Evolutionary conservation across 2,888 invertebrate species (phyloP).

Genomic region (Tribolium freemani): DNA sequence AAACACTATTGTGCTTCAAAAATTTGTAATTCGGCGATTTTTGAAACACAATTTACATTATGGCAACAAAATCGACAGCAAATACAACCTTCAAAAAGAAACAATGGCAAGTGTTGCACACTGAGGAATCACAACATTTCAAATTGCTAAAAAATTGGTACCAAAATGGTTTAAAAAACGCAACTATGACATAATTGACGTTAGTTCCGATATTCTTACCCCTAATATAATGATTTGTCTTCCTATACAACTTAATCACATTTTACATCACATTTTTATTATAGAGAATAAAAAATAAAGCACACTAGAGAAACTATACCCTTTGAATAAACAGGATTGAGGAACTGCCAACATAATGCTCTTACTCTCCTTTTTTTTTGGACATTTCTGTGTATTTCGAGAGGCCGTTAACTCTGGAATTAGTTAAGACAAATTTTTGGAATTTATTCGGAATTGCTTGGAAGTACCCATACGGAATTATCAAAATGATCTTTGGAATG

Average conservation of each 20-base stretch:
- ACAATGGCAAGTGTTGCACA: too few relatives aligned
- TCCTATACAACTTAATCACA: background rate
- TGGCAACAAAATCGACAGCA: too few relatives aligned
- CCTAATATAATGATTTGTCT: slow-evolving; percentile 1
- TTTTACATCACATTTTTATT: slow-evolving; percentile 1
- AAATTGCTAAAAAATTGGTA: too few relatives aligned
- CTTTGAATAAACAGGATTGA: background rate
- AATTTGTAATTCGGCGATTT: background rate
- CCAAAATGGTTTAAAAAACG: background rate
- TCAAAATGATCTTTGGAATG: too few relatives aligned
- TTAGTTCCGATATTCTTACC: background rate
- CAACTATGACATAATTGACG: background rate
- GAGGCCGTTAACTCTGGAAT: too few relatives aligned
- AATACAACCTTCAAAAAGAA: too few relatives aligned
- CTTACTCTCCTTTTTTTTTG: background rate
- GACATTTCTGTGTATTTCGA: too few relatives aligned
- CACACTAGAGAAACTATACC: background rate
- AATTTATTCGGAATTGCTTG: background rate
- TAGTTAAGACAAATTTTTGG: too few relatives aligned
- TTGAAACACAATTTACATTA: too few relatives aligned
- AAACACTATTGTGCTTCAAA: background rate
- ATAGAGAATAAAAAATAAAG: background rate
- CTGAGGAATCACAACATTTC: too few relatives aligned
- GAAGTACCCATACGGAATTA: too few relatives aligned
- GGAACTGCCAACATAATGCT: background rate